Evolutionary conservation across 2,797 vertebrate species (phyloP).

Genomic region (Poecile montanus): DNA sequence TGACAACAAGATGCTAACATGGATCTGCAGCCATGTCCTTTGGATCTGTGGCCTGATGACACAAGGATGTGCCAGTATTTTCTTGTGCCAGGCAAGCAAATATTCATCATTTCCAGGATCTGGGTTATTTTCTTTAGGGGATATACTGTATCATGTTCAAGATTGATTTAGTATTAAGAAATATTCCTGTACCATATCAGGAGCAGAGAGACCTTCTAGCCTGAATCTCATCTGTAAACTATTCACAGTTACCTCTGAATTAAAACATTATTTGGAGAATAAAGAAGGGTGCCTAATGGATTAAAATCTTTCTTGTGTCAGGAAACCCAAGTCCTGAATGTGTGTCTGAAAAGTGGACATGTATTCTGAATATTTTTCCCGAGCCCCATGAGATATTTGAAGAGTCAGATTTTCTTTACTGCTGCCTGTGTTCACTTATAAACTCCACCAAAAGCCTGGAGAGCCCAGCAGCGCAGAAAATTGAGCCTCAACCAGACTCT

Average conservation of each 20-base stretch:
- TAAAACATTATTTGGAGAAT: neutral
- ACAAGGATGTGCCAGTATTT: neutral
- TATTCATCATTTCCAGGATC: neutral
- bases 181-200: neutral
- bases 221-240: neutral
- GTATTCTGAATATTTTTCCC: neutral
- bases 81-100: neutral
- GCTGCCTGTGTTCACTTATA: neutral
- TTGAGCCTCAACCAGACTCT: neutral
- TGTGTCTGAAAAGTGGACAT: neutral
- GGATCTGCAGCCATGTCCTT: accelerated
- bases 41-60: accelerated
- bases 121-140: neutral
- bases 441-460: neutral
- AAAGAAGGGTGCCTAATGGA: accelerated
- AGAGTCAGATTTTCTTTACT: neutral
- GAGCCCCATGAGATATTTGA: neutral
- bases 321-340: neutral
- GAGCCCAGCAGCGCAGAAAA: neutral
- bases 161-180: neutral
- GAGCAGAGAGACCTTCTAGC: neutral
- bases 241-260: neutral
- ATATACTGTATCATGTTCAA: neutral
- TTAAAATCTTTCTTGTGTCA: neutral
- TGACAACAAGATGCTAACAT: accelerated